Evolutionary conservation across 2,113 vertebrate species (phyloP), one percentile per base, ranked within the genome.

Genomic region (Ifrita kowaldi): DNA sequence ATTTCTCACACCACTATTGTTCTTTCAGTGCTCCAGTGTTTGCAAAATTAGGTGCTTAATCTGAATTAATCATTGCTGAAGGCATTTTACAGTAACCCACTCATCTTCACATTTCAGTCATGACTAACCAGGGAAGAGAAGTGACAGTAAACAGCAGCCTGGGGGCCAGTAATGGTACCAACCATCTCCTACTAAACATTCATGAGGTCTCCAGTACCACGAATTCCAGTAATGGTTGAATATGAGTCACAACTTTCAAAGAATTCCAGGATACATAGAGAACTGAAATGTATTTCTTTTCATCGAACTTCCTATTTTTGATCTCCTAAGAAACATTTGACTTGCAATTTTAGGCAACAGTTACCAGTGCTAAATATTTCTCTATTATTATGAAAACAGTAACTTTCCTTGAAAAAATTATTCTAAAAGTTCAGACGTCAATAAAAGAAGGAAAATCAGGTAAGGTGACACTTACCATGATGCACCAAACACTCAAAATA

Each of bases 1-100:
- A 77, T 77, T 67, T 84, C 50, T 86, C 42, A 44, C 28, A 53
- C 32, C 12, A 24, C 56, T 75, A 49, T 56, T 65, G 23, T 50
- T 86, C 68, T 57, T 77, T 47, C 35, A 70, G 16, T 74, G 42
- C 33, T 91, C 35, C 15, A 64, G 18, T 39, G 39, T 86, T 88
- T 56, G 35, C 30, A 83, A 78, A 56, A 86, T 70, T 65, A 69
- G n/a, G 22, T 59, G 39, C 86, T 52, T 74, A 89, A 84, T 70
- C 33, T 70, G 71, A 94, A 80, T 76, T 91, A 92, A 79, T 73
- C 16, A 59, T 27, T 80, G 46, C 53, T 80, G 33, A 84, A 88
- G 47, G 71, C 30, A 73, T 82, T 75, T 47, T 71, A 53, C 60
- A 86, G 26, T 57, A 81, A 80, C 35, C 49, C 55, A 62, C 49